These are phyloP conservation scores for Parauchenoglanis punctatus DNA, from an alignment of 2,797 vertebrate species.

Conservation along the genomic window DNA sequence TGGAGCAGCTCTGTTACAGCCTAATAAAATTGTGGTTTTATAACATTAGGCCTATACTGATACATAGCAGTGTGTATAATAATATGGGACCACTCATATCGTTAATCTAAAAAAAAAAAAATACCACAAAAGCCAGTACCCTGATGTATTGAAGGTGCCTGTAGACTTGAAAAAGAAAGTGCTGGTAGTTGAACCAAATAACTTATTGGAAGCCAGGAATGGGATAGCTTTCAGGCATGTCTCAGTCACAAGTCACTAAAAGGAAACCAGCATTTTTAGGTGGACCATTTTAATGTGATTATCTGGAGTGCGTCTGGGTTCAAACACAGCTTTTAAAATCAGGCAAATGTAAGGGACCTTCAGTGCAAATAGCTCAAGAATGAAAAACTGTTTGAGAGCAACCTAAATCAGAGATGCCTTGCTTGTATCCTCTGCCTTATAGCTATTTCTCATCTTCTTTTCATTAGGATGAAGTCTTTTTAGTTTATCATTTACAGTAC, in stretches of 20 bases:
- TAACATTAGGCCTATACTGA: neutral
- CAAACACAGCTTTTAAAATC: neutral
- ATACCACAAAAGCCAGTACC: neutral
- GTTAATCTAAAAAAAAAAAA: neutral
- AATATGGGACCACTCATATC: neutral
- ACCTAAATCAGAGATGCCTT: neutral
- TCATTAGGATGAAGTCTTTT: neutral
- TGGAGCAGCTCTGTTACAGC: neutral
- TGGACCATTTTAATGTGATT: neutral
- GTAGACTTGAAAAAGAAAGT: neutral
- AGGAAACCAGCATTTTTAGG: neutral
- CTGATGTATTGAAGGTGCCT: neutral
- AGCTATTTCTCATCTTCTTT: neutral
- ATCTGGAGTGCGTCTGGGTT: neutral
- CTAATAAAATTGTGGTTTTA: neutral
- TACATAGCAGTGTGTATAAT: neutral
- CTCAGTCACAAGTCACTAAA: neutral
- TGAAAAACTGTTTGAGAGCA: neutral
- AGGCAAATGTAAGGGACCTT: neutral
- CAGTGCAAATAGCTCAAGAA: neutral
- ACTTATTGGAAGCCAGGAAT: neutral
- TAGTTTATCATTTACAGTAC: neutral
- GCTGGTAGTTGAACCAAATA: neutral
- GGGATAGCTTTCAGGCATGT: neutral
- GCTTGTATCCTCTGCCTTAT: neutral